Evolutionary conservation across 2,797 vertebrate species (phyloP).

Genomic region (Psittacula derbiana): DNA sequence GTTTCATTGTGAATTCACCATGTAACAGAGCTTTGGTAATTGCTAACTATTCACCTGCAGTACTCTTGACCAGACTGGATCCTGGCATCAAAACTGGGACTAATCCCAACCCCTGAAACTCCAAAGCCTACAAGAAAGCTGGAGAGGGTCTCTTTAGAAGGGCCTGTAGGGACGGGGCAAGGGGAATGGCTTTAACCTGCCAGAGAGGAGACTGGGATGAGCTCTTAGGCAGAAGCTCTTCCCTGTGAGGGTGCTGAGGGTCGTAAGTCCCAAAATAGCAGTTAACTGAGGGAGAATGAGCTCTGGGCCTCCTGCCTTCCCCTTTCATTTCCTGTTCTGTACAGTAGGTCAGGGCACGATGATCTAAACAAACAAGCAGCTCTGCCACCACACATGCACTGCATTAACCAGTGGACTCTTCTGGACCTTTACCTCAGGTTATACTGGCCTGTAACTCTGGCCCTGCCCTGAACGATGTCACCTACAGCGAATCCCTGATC

Average conservation of each 20-base stretch:
- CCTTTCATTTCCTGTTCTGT: no score
- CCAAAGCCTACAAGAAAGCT: neutral
- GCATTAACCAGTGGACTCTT: neutral
- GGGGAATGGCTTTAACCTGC: neutral
- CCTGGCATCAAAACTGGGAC: neutral
- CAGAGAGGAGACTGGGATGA: neutral
- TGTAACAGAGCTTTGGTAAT: neutral
- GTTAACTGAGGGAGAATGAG: neutral
- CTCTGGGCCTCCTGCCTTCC: neutral
- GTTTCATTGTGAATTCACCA: neutral
- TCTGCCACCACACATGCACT: accelerated
- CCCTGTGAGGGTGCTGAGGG: neutral
- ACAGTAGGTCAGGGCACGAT: neutral
- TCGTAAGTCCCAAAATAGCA: neutral
- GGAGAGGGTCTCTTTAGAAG: neutral
- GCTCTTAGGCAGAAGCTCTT: neutral
- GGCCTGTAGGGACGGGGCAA: neutral
- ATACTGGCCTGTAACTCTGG: conserved; percentile 96
- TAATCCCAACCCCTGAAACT: neutral
- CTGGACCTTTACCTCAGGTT: conserved; percentile 76
- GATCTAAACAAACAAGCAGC: neutral
- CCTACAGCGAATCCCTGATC: conserved; percentile 91
- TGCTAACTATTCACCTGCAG: neutral
- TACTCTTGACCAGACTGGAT: neutral
- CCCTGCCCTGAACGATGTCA: conserved; percentile 96